A percentile compares a stretch with the other conserved stretches of the same genome.
phyloP scores from a whole-genome alignment of 92 coral and sea anemone genomes.

The Epizoanthus rinbou region DNA sequence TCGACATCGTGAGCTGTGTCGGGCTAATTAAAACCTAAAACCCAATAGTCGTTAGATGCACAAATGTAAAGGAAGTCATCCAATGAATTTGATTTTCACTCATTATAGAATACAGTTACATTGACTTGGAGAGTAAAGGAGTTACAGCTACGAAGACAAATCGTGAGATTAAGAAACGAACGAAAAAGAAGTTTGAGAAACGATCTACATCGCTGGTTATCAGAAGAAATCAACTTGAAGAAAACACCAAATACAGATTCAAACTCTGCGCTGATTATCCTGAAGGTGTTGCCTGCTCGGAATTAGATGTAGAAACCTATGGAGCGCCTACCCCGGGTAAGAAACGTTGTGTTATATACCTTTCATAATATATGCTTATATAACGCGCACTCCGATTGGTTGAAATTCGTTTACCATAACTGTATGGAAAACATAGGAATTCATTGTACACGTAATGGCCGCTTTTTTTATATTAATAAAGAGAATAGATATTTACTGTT shows the following conservation, averaged over 20 bases:
- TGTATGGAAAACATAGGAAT: too few relatives aligned
- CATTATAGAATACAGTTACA: slow-evolving; percentile 4
- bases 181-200: neutral
- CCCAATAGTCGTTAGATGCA: neutral
- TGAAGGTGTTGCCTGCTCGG: neutral
- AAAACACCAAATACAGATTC: slow-evolving; percentile 13
- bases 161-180: neutral
- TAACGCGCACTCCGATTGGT: too few relatives aligned
- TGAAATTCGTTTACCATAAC: too few relatives aligned
- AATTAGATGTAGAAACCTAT: slow-evolving; percentile 6
- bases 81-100: neutral
- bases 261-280: slow-evolving; percentile 1
- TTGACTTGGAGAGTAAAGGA: slow-evolving; percentile 1
- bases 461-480: too few relatives aligned
- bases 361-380: too few relatives aligned
- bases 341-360: too few relatives aligned
- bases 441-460: too few relatives aligned
- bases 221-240: neutral
- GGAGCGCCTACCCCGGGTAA: slow-evolving; percentile 12
- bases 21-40: neutral
- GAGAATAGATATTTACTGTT: too few relatives aligned
- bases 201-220: neutral
- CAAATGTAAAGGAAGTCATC: neutral
- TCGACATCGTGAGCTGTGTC: too few relatives aligned
- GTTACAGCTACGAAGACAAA: slow-evolving; percentile 4